Base-by-base conservation (phyloP, 1,140 invertebrate genomes). In the Aporrectodea caliginosa region DNA sequence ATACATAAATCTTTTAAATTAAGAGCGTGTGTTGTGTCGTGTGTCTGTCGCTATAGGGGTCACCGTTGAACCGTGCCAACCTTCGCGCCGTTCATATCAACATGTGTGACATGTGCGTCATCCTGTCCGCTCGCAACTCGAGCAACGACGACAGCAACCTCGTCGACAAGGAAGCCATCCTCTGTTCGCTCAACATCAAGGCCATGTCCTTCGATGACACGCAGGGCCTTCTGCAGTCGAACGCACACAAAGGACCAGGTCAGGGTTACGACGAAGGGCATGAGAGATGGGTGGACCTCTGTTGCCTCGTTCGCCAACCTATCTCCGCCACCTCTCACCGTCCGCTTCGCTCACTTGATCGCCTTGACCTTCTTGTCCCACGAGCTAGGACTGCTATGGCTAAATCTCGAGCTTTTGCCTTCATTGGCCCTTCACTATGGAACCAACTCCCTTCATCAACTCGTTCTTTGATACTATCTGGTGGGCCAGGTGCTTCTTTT, bases 161-260 rank as follows among this genome's bases (percentile, higher is more conserved):
- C 88, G 96, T 96, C 81, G 97, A 99, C 90, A 99, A 99, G 90
- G 97, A 98, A 90, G 96, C 97, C 83, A 98, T 99, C 87, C 91
- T 99, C 86, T 97, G 97, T 84, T 98, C 96, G 82, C 91, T 99
- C 78, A 99, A 99, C 90, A 98, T 99, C 88, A 99, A 99, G 91
- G 97, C 96, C 33, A 98, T 98, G 96, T 97, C 96, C 77, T 98
- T 98, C 87, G 95, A 97, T 89, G 95, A 97, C 79, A 82, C 75
- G 1, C 81, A 87, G 34, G 87, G 86, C 2, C 81, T 88, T 30
- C 84, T 88, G 72, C 86, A 86, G 79, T 82, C 84, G 31, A 86
- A 86, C 27, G 31, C 73, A 68, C 35, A 80, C 73, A 82, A 70
- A 22, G 79, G 77, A 78, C 76, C 81, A 74, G 82, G 82, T 82